phyloP scores from a whole-genome alignment of 2,113 vertebrate genomes.

The Alectura lathami region DNA sequence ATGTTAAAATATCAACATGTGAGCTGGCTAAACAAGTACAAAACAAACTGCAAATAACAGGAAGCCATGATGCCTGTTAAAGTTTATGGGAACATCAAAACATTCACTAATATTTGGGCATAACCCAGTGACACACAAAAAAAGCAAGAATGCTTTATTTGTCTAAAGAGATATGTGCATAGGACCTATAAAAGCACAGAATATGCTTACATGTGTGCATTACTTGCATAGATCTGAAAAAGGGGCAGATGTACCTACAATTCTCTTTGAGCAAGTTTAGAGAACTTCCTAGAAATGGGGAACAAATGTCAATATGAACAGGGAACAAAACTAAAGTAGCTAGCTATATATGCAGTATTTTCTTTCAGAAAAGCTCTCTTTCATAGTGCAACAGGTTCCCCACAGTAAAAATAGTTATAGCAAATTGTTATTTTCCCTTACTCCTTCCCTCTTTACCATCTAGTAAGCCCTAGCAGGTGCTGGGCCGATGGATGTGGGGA shows the following conservation, averaged over 20 bases:
- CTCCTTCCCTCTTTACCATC: background rate
- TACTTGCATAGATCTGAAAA: background rate
- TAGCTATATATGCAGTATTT: background rate
- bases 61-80: background rate
- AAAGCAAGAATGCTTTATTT: background rate
- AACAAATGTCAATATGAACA: background rate
- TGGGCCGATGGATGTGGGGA: background rate
- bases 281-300: background rate
- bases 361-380: background rate
- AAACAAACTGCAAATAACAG: background rate
- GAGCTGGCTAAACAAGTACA: background rate
- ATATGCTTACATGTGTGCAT: background rate
- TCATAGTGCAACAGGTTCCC: background rate
- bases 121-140: background rate
- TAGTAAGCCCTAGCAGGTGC: rapidly evolving
- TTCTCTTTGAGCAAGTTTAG: background rate
- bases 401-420: background rate
- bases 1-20: background rate
- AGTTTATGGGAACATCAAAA: background rate
- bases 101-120: background rate
- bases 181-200: background rate
- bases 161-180: background rate
- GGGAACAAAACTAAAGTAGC: background rate
- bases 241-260: background rate
- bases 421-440: background rate